These are phyloP conservation scores for Thera obeliscata DNA, from an alignment of 2,888 invertebrate species.

Conservation along the genomic window DNA sequence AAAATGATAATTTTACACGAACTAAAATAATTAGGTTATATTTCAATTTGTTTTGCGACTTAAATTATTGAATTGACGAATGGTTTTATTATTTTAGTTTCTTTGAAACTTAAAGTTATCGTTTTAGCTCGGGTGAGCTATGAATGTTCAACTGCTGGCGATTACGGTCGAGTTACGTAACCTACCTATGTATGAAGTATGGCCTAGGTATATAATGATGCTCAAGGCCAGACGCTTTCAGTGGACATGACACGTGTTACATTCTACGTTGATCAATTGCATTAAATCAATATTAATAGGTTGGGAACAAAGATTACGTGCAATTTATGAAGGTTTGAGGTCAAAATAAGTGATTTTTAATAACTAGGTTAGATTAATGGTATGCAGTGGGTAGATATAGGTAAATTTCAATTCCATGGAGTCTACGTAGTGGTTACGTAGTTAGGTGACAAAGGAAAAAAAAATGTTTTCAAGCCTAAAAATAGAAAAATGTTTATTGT, in stretches of 20 bases:
- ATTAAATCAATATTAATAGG: constrained; percentile 46
- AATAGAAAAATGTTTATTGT: no score
- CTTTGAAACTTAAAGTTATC: constrained; percentile 59
- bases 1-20: constrained; percentile 40
- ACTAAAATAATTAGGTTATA: constrained; percentile 63
- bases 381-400: no score
- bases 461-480: no score
- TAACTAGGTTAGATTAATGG: neutral
- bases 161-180: constrained; percentile 71
- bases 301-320: constrained; percentile 31
- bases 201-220: constrained; percentile 57
- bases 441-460: no score
- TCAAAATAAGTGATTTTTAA: neutral
- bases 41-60: constrained; percentile 46
- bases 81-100: constrained; percentile 46
- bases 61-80: constrained; percentile 48
- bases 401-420: no score
- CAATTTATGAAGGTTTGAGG: constrained; percentile 7
- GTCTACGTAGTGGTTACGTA: no score
- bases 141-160: constrained; percentile 63
- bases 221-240: constrained; percentile 74
- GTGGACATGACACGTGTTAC: constrained; percentile 57
- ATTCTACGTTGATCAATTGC: constrained; percentile 50
- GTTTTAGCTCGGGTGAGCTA: constrained; percentile 56
- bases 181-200: constrained; percentile 57